A percentile compares a stretch with the other conserved stretches of the same genome.
These are phyloP conservation scores for Neolamprologus sp. DNA, from an alignment of 2,113 vertebrate species.

Conservation along the genomic window DNA sequence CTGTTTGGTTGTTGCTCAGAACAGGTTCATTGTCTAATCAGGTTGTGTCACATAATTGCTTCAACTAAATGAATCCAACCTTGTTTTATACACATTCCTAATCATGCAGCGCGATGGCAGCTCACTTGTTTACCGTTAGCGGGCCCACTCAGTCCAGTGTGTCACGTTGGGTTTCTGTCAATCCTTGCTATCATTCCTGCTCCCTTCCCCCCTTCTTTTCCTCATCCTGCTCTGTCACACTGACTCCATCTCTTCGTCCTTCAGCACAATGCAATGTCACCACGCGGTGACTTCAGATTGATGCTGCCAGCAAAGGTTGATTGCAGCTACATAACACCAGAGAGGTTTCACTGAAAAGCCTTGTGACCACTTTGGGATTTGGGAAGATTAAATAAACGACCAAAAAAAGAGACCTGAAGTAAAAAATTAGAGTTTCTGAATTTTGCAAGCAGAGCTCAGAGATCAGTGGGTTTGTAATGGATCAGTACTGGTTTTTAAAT, in stretches of 20 bases:
- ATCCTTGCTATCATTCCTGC: not conserved
- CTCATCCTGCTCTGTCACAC: not conserved
- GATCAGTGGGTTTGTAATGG: not conserved
- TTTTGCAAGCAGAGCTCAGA: not conserved
- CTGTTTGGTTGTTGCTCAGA: slow-evolving; percentile 3
- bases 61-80: not conserved
- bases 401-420: not conserved
- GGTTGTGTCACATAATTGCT: not conserved
- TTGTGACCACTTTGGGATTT: not conserved
- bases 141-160: not conserved
- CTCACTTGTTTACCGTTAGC: not conserved
- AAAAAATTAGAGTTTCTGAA: not conserved
- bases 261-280: not conserved
- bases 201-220: not conserved
- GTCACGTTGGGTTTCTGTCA: slow-evolving; percentile 24
- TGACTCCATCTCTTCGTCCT: not conserved
- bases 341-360: not conserved
- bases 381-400: not conserved
- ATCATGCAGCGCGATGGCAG: not conserved
- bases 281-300: not conserved
- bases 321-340: not conserved
- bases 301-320: not conserved
- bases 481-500: not conserved
- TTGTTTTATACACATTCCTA: not conserved
- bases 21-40: slow-evolving; percentile 17